Conservation (phyloP, 2,113 vertebrate genomes). For the Turdus rufiventris region DNA sequence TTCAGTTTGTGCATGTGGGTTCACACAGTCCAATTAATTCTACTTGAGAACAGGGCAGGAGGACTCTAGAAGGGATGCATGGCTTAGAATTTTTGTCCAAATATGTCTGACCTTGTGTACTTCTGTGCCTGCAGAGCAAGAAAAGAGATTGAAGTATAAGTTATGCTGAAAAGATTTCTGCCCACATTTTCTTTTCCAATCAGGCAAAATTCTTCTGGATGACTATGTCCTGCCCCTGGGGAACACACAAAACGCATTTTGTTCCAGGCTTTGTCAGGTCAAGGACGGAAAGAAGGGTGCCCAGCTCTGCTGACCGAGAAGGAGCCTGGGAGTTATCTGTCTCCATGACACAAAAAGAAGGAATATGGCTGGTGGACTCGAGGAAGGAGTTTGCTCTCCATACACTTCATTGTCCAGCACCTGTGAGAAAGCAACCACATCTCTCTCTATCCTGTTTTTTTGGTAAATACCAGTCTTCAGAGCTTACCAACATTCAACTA, state of each 20-base stretch:
- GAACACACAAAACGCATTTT: accelerated
- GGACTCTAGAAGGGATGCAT: background rate
- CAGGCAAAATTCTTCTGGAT: conserved; percentile 23
- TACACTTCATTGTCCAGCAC: background rate
- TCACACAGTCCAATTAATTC: background rate
- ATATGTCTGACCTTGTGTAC: background rate
- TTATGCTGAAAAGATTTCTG: conserved; percentile 10
- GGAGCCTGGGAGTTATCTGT: background rate
- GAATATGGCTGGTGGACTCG: background rate
- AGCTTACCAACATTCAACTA: background rate
- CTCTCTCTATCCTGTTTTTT: background rate
- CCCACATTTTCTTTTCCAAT: conserved; percentile 20
- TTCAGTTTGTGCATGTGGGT: background rate
- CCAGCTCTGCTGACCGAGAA: background rate
- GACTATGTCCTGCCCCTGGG: background rate
- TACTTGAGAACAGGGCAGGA: background rate
- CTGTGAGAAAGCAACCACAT: background rate
- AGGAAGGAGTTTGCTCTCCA: background rate
- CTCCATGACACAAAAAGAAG: background rate
- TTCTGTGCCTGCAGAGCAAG: background rate
- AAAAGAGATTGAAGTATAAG: conserved; percentile 9
- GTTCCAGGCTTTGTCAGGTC: background rate
- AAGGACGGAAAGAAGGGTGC: background rate
- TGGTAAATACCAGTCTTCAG: background rate
- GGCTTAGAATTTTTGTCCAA: background rate